Evolutionary conservation across 2,797 vertebrate genomes (phyloP), one percentile per base, ranked within the genome.

Genomic region (Pseudomugil gertrudae): DNA sequence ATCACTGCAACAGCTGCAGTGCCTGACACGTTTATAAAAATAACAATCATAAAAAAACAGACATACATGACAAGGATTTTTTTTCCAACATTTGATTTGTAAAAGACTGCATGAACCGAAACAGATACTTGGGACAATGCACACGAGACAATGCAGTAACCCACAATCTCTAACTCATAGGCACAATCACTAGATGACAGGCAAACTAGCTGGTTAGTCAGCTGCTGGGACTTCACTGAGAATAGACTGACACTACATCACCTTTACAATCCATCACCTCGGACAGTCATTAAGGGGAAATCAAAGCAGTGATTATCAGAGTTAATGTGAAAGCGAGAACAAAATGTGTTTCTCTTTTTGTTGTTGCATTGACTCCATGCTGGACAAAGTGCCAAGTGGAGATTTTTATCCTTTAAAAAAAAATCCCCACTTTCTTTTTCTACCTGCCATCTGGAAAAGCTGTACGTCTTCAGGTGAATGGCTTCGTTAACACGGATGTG

Each of bases 31-130:
- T 84, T 90, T 90, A 90, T 87, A 90, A 90, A 92, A 92, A 90
- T 83, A 91, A 87, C 84, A 91, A 92, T 89, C 80, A 91, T 89
- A 90, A 86, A 93, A 32, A 91, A 91, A 90, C 84, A 88, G 80
- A 90, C 80, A 87, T 80, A 90, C 78, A 84, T 85, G 77, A 86
- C 80, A 72, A 84, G 36, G 69, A 89, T 87, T 40, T 74, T 84
- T 82, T 84, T 77, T 84, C 57, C 83, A 45, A 90, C 63, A 56
- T 72, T 78, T 87, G 77, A 84, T 90, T 84, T 89, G 76, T 78
- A 85, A 92, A 92, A 88, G 81, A 90, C 80, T 84, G 84, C 84
- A 75, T 83, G 62, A 69, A 74, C 63, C 71, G 47, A 84, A 84
- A 88, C 66, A 66, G 71, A 79, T 69, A 78, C 62, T 72, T 61